Evolutionary conservation across 2,888 invertebrate genomes (phyloP).

Genomic region (Lypha dubia): DNA sequence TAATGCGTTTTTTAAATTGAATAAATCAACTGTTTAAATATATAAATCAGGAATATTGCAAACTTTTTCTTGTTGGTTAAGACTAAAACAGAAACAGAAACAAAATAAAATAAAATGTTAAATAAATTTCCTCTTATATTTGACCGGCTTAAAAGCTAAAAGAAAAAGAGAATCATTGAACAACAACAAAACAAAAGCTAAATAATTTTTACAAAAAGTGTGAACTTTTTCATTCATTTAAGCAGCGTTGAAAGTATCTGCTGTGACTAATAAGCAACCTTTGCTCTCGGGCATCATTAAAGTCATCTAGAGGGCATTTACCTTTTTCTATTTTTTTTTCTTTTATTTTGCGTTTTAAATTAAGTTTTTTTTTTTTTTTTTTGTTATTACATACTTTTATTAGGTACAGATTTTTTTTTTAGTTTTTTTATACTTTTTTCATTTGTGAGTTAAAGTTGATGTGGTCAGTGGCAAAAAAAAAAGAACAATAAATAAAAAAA

Average conservation of each 20-base stretch:
- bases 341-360: conserved; percentile 15
- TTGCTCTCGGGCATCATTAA: conserved; percentile 63
- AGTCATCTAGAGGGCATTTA: conserved; percentile 63
- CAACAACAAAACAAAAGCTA: conserved; percentile 11
- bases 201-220: conserved; percentile 20
- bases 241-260: conserved; percentile 11
- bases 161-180: too few relatives aligned
- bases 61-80: conserved; percentile 17
- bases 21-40: conserved; percentile 41
- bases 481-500: not conserved
- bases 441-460: not conserved
- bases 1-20: conserved; percentile 11
- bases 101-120: conserved; percentile 26
- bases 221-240: not conserved
- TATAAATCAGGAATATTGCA: conserved; percentile 51
- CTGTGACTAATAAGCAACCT: conserved; percentile 53
- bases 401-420: conserved; percentile 12
- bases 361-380: conserved; percentile 38
- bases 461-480: not conserved
- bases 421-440: not conserved
- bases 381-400: too few relatives aligned
- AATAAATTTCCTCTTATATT: conserved; percentile 63
- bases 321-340: conserved; percentile 42
- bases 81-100: not conserved
- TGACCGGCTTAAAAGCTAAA: not conserved